These are phyloP conservation scores for Tinamus guttatus DNA, from an alignment of 2,113 vertebrate genomes.

Conservation along the genomic window DNA sequence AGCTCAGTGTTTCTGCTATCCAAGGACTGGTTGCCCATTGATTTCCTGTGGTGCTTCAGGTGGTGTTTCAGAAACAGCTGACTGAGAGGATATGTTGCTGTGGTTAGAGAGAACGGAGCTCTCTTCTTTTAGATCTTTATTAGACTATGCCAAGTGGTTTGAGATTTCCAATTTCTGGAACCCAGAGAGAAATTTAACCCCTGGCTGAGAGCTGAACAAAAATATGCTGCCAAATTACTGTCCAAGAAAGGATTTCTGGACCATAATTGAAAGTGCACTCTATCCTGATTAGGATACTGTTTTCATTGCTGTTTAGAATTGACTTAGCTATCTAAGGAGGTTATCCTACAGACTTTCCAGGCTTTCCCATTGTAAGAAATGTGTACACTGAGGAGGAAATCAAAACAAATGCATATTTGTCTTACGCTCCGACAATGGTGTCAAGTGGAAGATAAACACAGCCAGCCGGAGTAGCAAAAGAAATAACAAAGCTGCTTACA, in stretches of 20 bases:
- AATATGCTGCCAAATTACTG: not conserved
- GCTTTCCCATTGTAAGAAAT: slow-evolving; percentile 60
- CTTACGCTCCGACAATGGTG: slow-evolving; percentile 30
- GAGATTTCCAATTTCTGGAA: slow-evolving; percentile 37
- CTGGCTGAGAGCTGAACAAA: slow-evolving; percentile 38
- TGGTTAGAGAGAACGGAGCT: not conserved
- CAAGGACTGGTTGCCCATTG: not conserved
- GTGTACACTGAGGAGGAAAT: slow-evolving; percentile 57
- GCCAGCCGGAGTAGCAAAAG: slow-evolving; percentile 27
- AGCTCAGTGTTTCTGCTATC: not conserved
- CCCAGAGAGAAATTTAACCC: slow-evolving; percentile 10
- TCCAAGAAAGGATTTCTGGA: slow-evolving; percentile 59
- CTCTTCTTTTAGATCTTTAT: slow-evolving; percentile 7
- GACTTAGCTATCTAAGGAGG: slow-evolving; percentile 69
- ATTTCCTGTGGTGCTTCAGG: slow-evolving; percentile 28
- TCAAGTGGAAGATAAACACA: slow-evolving; percentile 34
- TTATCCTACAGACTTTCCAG: slow-evolving; percentile 76
- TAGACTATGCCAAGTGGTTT: slow-evolving; percentile 14
- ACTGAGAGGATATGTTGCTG: not conserved
- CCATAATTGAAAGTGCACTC: slow-evolving; percentile 44
- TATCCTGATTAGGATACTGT: slow-evolving; percentile 37
- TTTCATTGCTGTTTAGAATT: slow-evolving; percentile 60
- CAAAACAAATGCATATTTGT: slow-evolving; percentile 62
- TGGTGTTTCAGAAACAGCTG: slow-evolving; percentile 39
- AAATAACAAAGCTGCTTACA: slow-evolving; percentile 19